Base-by-base conservation (phyloP, 2,888 invertebrate genomes). In the Leptarthrus brevirostris region DNA sequence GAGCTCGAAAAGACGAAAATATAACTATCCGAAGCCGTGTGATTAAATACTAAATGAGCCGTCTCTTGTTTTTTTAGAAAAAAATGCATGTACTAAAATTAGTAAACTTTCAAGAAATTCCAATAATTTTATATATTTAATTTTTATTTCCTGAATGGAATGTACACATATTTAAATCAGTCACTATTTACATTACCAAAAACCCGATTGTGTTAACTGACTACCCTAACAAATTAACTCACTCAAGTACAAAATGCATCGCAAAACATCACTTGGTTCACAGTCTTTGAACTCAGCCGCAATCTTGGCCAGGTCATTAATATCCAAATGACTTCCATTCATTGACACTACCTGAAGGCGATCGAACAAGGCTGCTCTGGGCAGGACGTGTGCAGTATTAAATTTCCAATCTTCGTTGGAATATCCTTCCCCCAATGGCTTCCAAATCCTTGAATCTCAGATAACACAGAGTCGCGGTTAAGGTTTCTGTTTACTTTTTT, bases 401-500 rank as follows among this genome's bases (percentile, higher is more conserved):
- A 52, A 34, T 69, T 69, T 52, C 69, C 30, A 16, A 22, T 22
- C 24, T 44, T 30, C 20, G 5, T 34, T 26, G 30, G 14, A 20
- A 34, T 52, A 52, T 52, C 52, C 66, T 34, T 52, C 26, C 34
- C 52, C 34, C 20, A 52, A 69, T 49, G 69, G 69, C 69, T 69
- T 69, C 69, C 69, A 69, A 69, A 69, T 69, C 69, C 52, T 49
- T 52, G 69, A 12, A 47, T 66, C 66, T 69, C 52, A 34, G 20
- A 52, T 69, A 52, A 52, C 69, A 69, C 30, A n/a, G 30, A 34
- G 69, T 36, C 69, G 69, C 52, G 52, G 49, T 49, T n/a, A 16
- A 16, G 69, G 69, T 69, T 69, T 69, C 52, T 69, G 30, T 69
- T 69, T 69, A 69, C 69, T 47, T 16, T 22, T 64, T 64, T 64